These are phyloP conservation scores for Progne subis DNA, from an alignment of 2,113 vertebrate genomes.

Conservation along the genomic window DNA sequence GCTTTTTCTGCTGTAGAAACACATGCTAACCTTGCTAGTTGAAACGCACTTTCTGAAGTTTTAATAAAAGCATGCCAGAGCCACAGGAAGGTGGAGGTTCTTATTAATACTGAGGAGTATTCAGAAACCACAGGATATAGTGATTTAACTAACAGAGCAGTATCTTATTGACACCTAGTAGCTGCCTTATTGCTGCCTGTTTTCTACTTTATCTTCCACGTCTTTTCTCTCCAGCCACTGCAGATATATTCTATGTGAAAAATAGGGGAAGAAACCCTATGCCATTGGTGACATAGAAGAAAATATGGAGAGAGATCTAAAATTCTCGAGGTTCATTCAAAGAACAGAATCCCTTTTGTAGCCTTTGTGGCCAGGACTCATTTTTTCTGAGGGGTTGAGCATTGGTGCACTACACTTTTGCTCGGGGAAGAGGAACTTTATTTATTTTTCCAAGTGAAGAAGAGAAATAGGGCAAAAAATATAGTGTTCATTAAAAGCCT, in stretches of 20 bases:
- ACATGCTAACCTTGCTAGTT: neutral
- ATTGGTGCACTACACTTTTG: neutral
- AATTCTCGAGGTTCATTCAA: neutral
- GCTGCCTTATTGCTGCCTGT: neutral
- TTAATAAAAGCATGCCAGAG: neutral
- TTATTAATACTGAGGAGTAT: neutral
- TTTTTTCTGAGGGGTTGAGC: neutral
- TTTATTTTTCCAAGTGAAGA: neutral
- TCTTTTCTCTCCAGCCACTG: neutral
- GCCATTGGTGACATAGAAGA: accelerated
- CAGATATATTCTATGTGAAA: neutral
- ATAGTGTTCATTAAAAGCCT: neutral
- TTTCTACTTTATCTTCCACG: neutral
- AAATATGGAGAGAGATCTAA: neutral
- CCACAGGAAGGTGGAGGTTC: neutral
- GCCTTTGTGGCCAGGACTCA: neutral
- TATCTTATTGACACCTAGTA: neutral
- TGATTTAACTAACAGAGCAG: neutral
- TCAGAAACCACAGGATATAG: neutral
- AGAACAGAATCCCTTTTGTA: neutral
- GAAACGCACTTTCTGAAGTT: neutral
- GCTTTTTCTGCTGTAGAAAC: neutral
- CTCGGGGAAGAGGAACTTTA: neutral
- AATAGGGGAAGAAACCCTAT: neutral
- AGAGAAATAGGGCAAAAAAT: neutral